Percentiles rank a stretch among this genome's conserved stretches.
These are phyloP conservation scores for Cinclus mexicanus DNA, from an alignment of 2,113 vertebrate genomes.

Conservation along the genomic window DNA sequence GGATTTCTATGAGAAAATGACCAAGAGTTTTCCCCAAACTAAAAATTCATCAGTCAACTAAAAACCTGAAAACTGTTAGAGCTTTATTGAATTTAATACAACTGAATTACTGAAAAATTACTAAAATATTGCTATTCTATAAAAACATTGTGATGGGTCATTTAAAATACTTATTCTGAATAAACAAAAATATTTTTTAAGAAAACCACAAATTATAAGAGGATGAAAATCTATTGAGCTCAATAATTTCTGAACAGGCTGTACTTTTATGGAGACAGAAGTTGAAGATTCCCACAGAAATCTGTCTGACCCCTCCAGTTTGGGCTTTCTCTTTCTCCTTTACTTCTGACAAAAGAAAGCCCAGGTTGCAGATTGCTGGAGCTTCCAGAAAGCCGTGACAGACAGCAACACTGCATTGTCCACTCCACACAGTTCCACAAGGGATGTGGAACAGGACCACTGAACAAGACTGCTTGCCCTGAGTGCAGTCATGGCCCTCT, in stretches of 20 bases:
- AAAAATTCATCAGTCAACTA: not conserved
- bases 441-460: rapidly evolving
- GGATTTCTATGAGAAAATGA: not conserved
- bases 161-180: not conserved
- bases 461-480: not conserved
- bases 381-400: not conserved
- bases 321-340: not conserved
- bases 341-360: not conserved
- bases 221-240: not conserved
- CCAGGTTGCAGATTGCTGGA: not conserved
- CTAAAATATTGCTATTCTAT: not conserved
- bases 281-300: not conserved
- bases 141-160: not conserved
- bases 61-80: not conserved
- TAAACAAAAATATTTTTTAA: not conserved
- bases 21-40: not conserved
- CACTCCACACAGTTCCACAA: not conserved
- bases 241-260: not conserved
- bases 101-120: not conserved
- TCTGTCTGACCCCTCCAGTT: not conserved
- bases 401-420: not conserved
- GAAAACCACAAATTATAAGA: not conserved
- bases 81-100: not conserved
- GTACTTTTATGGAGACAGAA: not conserved
- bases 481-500: rapidly evolving